Conservation (phyloP, 2,888 invertebrate species). For the Nomada lathburiana region DNA sequence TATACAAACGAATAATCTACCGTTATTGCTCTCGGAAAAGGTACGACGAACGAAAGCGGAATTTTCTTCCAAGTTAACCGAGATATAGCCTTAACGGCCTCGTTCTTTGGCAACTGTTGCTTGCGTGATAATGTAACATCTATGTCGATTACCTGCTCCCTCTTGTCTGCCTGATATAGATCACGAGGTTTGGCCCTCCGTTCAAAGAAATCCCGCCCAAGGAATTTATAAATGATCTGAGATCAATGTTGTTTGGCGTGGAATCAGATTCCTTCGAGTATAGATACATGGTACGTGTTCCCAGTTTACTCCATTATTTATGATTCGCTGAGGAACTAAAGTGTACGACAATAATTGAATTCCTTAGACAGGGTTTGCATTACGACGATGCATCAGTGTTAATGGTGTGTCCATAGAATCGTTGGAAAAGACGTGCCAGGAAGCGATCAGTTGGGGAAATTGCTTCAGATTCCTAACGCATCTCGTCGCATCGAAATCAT, state of each 20-base stretch:
- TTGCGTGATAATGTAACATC: too few relatives aligned
- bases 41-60: conserved; percentile 35
- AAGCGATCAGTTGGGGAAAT: conserved; percentile 80
- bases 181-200: conserved; percentile 57
- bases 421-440: conserved; percentile 71
- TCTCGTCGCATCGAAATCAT: conserved; percentile 71
- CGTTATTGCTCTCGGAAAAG: conserved; percentile 63
- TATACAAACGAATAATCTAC: conserved; percentile 69
- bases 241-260: conserved; percentile 79
- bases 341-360: background rate
- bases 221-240: conserved; percentile 76
- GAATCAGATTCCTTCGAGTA: conserved; percentile 79
- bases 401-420: conserved; percentile 72
- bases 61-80: too few relatives aligned
- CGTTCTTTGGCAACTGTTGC: too few relatives aligned
- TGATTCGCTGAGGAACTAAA: background rate
- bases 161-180: conserved; percentile 25
- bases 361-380: conserved; percentile 73
- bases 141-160: too few relatives aligned
- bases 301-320: background rate
- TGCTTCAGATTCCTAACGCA: conserved; percentile 77
- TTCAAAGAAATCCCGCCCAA: conserved; percentile 69
- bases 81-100: too few relatives aligned
- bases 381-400: conserved; percentile 74
- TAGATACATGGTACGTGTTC: conserved; percentile 58